A percentile compares a stretch with the other conserved stretches of the same genome.
Evolutionary conservation across 2,797 vertebrate genomes (phyloP).

Genomic region (Halcyon badia): DNA sequence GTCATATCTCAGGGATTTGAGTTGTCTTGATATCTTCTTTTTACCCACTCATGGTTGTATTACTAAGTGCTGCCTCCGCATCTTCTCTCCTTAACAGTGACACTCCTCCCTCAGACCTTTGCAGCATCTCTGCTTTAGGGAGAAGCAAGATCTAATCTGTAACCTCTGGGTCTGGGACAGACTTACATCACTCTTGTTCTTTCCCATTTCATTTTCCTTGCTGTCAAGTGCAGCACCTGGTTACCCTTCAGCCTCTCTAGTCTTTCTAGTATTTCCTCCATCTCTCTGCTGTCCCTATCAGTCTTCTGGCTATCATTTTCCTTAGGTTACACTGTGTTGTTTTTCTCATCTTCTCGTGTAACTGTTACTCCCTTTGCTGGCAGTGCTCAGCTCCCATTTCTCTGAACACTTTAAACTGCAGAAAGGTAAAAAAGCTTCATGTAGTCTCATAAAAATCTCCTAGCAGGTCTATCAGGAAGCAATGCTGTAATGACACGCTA

Average conservation of each 20-base stretch:
- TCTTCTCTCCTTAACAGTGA: neutral
- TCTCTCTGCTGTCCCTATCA: neutral
- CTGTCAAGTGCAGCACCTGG: neutral
- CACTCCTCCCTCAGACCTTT: neutral
- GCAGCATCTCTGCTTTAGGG: neutral
- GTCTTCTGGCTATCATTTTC: neutral
- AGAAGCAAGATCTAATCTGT: neutral
- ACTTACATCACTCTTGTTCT: neutral
- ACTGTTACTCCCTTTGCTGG: neutral
- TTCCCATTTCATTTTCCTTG: neutral
- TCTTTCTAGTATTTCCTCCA: neutral
- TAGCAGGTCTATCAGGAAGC: fast-evolving
- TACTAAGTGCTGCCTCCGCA: neutral
- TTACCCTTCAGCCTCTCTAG: neutral
- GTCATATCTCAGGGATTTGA: fast-evolving
- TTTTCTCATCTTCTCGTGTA: neutral
- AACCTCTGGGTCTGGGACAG: neutral
- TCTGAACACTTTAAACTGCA: neutral
- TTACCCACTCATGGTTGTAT: neutral
- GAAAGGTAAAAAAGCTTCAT: neutral
- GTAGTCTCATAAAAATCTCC: neutral
- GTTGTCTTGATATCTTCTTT: neutral
- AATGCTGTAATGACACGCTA: neutral
- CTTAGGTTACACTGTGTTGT: neutral
- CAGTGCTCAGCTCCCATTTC: neutral